Evolutionary conservation across 1,140 invertebrate genomes (phyloP).

Genomic region (Glossosoma conforme): DNA sequence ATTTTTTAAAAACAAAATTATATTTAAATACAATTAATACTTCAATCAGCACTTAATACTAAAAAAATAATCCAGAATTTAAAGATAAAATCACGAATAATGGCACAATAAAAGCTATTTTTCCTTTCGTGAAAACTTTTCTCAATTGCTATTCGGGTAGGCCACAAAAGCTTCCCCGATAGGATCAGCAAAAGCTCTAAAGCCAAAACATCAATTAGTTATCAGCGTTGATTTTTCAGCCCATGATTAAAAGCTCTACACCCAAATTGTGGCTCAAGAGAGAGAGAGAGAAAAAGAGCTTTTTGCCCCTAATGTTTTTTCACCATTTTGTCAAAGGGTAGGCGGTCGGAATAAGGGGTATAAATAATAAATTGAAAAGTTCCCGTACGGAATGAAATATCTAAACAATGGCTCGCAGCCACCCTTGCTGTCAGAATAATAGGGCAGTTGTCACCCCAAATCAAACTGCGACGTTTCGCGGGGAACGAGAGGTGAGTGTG

Average conservation of each 20-base stretch:
- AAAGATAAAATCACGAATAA: no score
- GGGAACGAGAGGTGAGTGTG: conserved; percentile 9
- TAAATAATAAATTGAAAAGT: conserved; percentile 32
- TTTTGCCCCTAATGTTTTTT: conserved; percentile 23
- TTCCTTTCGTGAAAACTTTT: no score
- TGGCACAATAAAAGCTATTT: no score
- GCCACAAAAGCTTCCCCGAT: no score
- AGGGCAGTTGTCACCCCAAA: conserved; percentile 29
- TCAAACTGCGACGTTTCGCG: conserved; percentile 14
- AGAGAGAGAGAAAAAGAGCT: conserved; percentile 3
- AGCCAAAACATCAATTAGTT: conserved; percentile 28
- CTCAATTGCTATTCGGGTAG: no score
- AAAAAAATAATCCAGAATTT: no score
- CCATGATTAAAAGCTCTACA: conserved; percentile 20
- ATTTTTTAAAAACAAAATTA: no score
- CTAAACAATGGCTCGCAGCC: conserved; percentile 25
- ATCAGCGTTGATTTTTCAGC: conserved; percentile 19
- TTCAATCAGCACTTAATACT: no score
- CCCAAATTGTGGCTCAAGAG: background rate
- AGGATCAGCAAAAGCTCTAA: no score
- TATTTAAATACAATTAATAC: no score
- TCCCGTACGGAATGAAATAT: conserved; percentile 20
- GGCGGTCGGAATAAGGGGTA: conserved; percentile 27
- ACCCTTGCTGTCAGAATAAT: conserved; percentile 24
- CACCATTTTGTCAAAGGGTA: conserved; percentile 25